phyloP scores from a whole-genome alignment of 2,797 vertebrate species.

The Scarus forsteni region DNA sequence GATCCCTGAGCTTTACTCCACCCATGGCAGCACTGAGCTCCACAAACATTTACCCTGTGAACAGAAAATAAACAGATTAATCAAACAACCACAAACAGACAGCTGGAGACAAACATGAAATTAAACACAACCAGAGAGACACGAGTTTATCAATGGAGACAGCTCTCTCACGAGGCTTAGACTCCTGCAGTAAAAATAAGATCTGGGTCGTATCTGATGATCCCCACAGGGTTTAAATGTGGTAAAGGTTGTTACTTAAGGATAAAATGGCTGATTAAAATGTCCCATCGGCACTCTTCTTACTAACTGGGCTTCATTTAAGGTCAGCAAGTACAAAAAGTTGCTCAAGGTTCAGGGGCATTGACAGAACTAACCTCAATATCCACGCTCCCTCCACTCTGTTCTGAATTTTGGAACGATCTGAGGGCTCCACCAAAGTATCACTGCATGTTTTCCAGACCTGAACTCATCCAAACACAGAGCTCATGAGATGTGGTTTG shows the following conservation, averaged over 20 bases:
- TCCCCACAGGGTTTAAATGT: neutral
- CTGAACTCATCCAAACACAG: constrained; percentile 19
- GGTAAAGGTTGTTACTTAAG: constrained; percentile 3
- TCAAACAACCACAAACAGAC: constrained; percentile 11
- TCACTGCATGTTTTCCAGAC: constrained; percentile 40
- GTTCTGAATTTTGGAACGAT: constrained; percentile 26
- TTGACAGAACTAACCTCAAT: constrained; percentile 19
- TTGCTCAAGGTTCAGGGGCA: constrained; percentile 12
- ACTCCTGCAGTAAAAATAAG: neutral
- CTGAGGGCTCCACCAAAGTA: constrained; percentile 5
- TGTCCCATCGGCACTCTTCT: neutral
- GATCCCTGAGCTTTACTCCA: constrained; percentile 94
- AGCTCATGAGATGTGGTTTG: constrained; percentile 31
- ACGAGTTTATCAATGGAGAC: too few species aligned
- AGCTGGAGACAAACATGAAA: constrained; percentile 1
- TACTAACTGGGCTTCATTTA: neutral
- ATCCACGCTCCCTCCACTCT: constrained; percentile 16
- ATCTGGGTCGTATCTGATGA: neutral
- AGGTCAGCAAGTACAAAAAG: neutral
- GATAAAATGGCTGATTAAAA: neutral
- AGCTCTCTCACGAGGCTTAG: too few species aligned
- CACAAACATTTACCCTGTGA: constrained; percentile 95
- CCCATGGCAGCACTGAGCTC: constrained; percentile 96
- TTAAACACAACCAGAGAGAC: too few species aligned
- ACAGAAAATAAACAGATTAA: constrained; percentile 49